Percentiles rank a stretch among this genome's conserved stretches.
phyloP scores from a whole-genome alignment of 2,797 vertebrate species.

The Sebastes flavidus region DNA sequence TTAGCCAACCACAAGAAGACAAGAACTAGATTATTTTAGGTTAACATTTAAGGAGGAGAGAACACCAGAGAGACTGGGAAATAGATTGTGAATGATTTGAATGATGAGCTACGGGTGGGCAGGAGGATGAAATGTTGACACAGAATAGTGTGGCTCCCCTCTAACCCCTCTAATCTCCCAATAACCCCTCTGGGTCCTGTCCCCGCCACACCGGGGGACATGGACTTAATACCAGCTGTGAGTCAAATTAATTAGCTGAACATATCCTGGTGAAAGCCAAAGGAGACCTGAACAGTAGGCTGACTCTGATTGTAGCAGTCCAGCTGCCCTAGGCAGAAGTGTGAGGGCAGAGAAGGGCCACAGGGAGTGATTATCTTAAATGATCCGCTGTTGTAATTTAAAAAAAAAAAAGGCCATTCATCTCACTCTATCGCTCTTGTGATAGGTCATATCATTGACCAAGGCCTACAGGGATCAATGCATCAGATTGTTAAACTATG shows the following conservation, averaged over 20 bases:
- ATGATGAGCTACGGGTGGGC: neutral
- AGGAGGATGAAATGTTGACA: constrained; percentile 21
- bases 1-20: constrained; percentile 47
- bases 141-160: neutral
- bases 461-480: neutral
- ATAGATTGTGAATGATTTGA: constrained; percentile 15
- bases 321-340: constrained; percentile 35
- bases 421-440: constrained; percentile 26
- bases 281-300: constrained; percentile 29
- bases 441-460: neutral
- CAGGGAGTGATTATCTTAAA: constrained; percentile 54
- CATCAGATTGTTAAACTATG: constrained; percentile 9
- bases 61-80: constrained; percentile 22
- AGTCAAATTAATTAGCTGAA: constrained; percentile 67
- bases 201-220: constrained; percentile 25
- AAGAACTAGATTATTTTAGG: neutral
- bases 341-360: constrained; percentile 26
- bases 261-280: constrained; percentile 45
- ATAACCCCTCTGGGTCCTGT: constrained; percentile 36
- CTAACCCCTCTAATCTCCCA: constrained; percentile 24
- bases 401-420: constrained; percentile 51
- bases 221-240: constrained; percentile 49
- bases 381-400: constrained; percentile 49
- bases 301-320: constrained; percentile 17
- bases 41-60: constrained; percentile 34